A percentile compares a stretch with the other conserved stretches of the same genome.
phyloP scores from a whole-genome alignment of 2,797 vertebrate genomes.

The Scomberomorus guttatus region DNA sequence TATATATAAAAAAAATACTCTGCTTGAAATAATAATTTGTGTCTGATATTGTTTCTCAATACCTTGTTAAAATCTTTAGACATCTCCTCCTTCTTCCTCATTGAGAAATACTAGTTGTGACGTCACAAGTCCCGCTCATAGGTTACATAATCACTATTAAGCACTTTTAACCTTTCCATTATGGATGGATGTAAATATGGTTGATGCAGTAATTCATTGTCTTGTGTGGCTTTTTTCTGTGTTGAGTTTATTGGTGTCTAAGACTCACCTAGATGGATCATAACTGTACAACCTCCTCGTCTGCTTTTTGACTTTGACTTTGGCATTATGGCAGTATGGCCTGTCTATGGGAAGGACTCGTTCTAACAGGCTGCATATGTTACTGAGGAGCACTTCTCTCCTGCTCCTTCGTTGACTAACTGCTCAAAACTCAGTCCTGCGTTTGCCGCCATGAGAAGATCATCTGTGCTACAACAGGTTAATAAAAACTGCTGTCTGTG shows the following conservation, averaged over 20 bases:
- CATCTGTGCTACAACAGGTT: constrained; percentile 27
- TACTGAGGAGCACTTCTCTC: constrained; percentile 4
- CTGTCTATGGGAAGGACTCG: neutral
- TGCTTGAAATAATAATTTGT: too few species aligned
- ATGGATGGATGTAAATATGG: neutral
- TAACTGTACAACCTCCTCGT: neutral
- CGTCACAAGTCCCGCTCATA: neutral
- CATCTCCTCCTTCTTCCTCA: too few species aligned
- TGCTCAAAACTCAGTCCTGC: constrained; percentile 5
- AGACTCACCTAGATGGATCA: neutral
- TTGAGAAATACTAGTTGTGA: too few species aligned
- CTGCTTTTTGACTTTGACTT: constrained; percentile 14
- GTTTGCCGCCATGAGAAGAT: constrained; percentile 22
- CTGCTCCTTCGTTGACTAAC: neutral
- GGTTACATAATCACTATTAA: neutral
- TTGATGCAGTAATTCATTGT: neutral
- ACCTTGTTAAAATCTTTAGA: too few species aligned
- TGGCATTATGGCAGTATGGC: neutral
- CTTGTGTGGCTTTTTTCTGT: neutral
- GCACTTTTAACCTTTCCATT: neutral
- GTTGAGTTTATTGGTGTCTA: neutral
- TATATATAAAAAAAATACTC: too few species aligned
- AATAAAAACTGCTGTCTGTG: constrained; percentile 43
- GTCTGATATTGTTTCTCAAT: too few species aligned
- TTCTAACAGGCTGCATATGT: constrained; percentile 23